Conservation (phyloP, 2,888 invertebrate genomes). For the Sphaeridia pumilis region DNA sequence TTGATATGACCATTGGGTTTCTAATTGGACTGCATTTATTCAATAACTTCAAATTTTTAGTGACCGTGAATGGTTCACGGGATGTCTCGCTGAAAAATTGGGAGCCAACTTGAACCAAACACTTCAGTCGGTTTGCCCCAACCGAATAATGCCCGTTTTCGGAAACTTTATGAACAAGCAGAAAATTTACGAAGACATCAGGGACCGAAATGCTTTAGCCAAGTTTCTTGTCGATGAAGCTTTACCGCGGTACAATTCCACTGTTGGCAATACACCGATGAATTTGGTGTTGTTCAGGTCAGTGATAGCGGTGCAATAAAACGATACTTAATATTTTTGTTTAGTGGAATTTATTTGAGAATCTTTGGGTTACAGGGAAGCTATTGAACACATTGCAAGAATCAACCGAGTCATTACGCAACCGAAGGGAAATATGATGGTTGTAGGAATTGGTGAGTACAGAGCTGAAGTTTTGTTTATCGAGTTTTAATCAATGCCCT, state of each 20-base stretch:
- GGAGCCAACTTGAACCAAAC: conserved; percentile 70
- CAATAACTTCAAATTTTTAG: no score
- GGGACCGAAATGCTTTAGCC: conserved; percentile 49
- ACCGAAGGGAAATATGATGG: conserved; percentile 67
- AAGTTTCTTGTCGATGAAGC: conserved; percentile 46
- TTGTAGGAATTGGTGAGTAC: conserved; percentile 66
- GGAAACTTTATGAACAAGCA: conserved; percentile 65
- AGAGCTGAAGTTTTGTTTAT: not conserved
- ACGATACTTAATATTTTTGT: not conserved
- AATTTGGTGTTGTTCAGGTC: conserved; percentile 75
- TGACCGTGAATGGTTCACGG: conserved; percentile 65
- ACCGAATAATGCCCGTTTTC: conserved; percentile 53
- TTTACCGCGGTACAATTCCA: conserved; percentile 66
- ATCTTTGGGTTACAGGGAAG: conserved; percentile 64
- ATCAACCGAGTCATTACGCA: conserved; percentile 71
- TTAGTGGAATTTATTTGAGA: no score
- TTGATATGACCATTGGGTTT: no score
- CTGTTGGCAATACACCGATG: conserved; percentile 64
- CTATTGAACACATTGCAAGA: conserved; percentile 71
- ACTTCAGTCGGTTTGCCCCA: conserved; percentile 63
- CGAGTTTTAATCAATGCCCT: no score
- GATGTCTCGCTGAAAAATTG: conserved; percentile 57
- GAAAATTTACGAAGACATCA: conserved; percentile 67
- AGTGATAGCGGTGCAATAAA: conserved; percentile 38
- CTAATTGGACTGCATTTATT: not conserved